These are phyloP conservation scores for Drosophila siamana DNA, from an alignment of 2,888 invertebrate genomes.

Conservation along the genomic window DNA sequence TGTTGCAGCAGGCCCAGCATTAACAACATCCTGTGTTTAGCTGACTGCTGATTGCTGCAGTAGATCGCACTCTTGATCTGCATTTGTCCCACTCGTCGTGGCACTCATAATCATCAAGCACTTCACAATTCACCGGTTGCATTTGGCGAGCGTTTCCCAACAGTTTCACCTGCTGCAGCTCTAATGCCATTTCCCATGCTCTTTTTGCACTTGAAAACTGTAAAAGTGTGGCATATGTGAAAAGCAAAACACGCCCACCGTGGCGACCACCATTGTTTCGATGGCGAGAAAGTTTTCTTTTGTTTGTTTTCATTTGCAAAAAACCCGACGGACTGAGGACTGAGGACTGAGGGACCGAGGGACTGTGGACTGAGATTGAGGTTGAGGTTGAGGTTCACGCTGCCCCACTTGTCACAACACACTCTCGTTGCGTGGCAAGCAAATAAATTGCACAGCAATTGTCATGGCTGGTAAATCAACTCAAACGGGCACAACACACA, in stretches of 20 bases:
- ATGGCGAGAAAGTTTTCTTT: conserved; percentile 36
- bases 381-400: conserved; percentile 14
- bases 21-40: conserved; percentile 9
- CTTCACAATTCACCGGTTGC: conserved; percentile 21
- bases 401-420: conserved; percentile 6
- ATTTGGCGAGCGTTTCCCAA: conserved; percentile 25
- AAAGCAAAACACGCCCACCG: conserved; percentile 39
- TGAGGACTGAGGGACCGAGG: too few species aligned
- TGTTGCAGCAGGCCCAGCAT: too few species aligned
- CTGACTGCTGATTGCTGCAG: background rate
- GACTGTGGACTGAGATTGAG: conserved; percentile 23
- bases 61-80: too few species aligned
- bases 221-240: conserved; percentile 25
- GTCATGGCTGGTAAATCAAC: background rate
- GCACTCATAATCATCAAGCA: conserved; percentile 15
- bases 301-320: conserved; percentile 19
- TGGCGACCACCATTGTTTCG: conserved; percentile 24
- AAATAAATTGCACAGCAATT: background rate
- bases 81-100: conserved; percentile 5
- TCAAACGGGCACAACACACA: background rate
- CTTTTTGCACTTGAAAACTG: conserved; percentile 35
- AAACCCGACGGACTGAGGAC: too few species aligned
- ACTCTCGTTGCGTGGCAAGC: background rate
- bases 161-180: conserved; percentile 43
- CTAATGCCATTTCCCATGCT: conserved; percentile 36